Percentiles rank a stretch among this genome's conserved stretches.
These are phyloP conservation scores for Notiomystis cincta DNA, from an alignment of 2,113 vertebrate genomes.

Conservation along the genomic window DNA sequence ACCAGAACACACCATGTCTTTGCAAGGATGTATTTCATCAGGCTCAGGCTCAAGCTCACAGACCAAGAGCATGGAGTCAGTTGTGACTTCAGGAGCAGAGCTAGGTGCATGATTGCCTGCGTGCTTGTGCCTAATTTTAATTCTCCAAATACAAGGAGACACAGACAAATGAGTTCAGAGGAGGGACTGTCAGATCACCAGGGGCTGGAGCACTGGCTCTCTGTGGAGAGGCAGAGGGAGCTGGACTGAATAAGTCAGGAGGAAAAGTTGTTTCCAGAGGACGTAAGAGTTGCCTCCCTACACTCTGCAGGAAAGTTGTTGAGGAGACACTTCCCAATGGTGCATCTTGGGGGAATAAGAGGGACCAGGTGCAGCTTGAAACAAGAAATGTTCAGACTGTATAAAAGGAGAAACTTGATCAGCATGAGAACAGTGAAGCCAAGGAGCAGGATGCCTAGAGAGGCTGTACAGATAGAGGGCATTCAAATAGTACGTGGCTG, in stretches of 20 bases:
- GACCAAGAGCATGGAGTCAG: background rate
- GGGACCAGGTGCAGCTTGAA: background rate
- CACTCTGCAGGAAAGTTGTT: background rate
- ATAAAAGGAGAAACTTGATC: background rate
- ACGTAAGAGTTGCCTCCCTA: background rate
- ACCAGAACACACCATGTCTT: accelerated
- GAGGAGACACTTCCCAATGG: background rate
- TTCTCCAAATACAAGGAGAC: background rate
- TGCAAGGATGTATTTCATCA: background rate
- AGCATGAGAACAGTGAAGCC: background rate
- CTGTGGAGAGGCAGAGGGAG: background rate
- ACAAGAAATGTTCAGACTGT: background rate
- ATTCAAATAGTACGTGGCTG: background rate
- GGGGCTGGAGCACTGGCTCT: background rate
- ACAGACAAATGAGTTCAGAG: background rate
- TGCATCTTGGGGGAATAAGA: background rate
- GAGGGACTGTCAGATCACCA: background rate
- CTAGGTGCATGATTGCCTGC: accelerated
- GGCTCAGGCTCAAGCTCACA: background rate
- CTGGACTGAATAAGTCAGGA: background rate
- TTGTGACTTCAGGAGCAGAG: background rate
- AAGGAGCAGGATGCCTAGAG: background rate
- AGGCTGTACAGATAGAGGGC: background rate
- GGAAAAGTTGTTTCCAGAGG: background rate
- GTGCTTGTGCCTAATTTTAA: background rate